Percentiles rank a stretch among this genome's conserved stretches.
Conservation (phyloP, 2,888 invertebrate species). For the Drosophila eohydei region DNA sequence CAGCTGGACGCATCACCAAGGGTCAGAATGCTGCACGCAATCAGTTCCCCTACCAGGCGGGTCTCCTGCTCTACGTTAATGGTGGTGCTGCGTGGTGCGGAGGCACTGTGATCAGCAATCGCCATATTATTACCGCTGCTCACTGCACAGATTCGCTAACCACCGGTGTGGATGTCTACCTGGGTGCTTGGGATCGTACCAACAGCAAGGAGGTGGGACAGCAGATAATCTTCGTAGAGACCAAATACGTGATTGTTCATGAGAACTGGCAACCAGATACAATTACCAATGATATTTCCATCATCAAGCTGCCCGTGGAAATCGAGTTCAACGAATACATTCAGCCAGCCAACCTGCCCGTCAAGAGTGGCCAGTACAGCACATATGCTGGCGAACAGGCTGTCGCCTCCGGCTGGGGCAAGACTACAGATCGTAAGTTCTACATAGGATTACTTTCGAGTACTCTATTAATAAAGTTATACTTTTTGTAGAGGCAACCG, state of each 20-base stretch:
- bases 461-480: not conserved
- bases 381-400: slow-evolving; percentile 63
- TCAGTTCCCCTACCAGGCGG: slow-evolving; percentile 82
- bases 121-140: slow-evolving; percentile 82
- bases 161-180: slow-evolving; percentile 75
- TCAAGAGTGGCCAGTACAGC: slow-evolving; percentile 38
- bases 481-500: slow-evolving; percentile 39
- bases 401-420: slow-evolving; percentile 82
- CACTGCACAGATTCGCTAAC: slow-evolving; percentile 78
- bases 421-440: slow-evolving; percentile 71
- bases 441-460: not conserved
- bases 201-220: slow-evolving; percentile 66
- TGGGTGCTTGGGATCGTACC: slow-evolving; percentile 76
- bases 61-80: slow-evolving; percentile 61
- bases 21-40: slow-evolving; percentile 69
- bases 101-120: slow-evolving; percentile 78
- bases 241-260: slow-evolving; percentile 80
- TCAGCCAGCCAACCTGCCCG: slow-evolving; percentile 72
- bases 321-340: slow-evolving; percentile 80
- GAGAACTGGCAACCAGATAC: slow-evolving; percentile 78
- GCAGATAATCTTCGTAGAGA: slow-evolving; percentile 65
- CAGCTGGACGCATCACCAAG: slow-evolving; percentile 76
- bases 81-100: slow-evolving; percentile 79
- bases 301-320: slow-evolving; percentile 83
- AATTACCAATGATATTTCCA: slow-evolving; percentile 85